phyloP scores from a whole-genome alignment of 2,888 invertebrate species.

The Yponomeuta sedellus region DNA sequence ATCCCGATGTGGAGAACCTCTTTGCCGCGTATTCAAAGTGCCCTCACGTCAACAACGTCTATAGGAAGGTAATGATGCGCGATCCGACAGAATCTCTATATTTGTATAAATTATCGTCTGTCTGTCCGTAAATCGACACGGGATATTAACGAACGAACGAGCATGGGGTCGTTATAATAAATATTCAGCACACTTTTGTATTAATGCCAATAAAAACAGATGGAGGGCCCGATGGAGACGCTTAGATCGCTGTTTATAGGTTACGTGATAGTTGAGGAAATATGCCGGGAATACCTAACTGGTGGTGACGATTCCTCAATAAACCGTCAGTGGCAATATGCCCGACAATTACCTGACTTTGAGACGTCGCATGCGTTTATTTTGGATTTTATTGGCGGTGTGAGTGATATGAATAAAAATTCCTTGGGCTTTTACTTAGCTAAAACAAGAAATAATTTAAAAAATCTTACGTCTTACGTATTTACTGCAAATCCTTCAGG shows the following conservation, averaged over 20 bases:
- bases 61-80: slow-evolving; percentile 57
- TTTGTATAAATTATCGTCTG: slow-evolving; percentile 21
- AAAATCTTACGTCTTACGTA: no score
- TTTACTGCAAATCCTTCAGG: no score
- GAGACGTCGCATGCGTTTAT: no score
- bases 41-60: slow-evolving; percentile 34
- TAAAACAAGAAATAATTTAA: no score
- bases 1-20: slow-evolving; percentile 20
- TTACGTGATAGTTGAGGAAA: neutral
- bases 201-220: slow-evolving; percentile 46
- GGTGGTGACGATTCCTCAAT: no score
- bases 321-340: no score
- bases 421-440: no score
- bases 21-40: slow-evolving; percentile 28
- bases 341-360: no score
- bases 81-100: slow-evolving; percentile 27
- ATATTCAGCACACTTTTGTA: slow-evolving; percentile 51
- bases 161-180: slow-evolving; percentile 39
- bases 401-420: no score
- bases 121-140: slow-evolving; percentile 37
- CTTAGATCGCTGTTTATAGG: neutral
- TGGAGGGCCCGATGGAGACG: slow-evolving; percentile 22
- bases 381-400: no score
- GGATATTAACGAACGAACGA: slow-evolving; percentile 43
- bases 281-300: neutral